A percentile compares a stretch with the other conserved stretches of the same genome.
Evolutionary conservation across 2,888 invertebrate genomes (phyloP).

Genomic region (Leucophenga montana): DNA sequence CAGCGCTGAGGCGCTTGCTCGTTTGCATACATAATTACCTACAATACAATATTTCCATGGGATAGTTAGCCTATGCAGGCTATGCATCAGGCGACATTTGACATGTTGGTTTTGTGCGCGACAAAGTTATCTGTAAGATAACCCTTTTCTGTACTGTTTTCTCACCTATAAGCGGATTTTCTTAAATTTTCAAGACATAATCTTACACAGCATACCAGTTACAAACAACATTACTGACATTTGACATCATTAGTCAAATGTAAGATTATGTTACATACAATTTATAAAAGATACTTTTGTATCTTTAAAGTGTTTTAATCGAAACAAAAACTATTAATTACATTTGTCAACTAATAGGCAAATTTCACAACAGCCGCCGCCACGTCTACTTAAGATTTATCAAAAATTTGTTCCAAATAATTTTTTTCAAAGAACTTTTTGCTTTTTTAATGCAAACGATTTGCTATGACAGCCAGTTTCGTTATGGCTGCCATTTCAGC

Average conservation of each 20-base stretch:
- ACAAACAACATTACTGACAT: slow-evolving; percentile 33
- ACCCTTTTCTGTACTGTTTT: not conserved
- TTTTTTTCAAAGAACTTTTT: not conserved
- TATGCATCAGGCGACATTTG: slow-evolving; percentile 57
- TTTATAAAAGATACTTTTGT: not conserved
- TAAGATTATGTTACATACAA: slow-evolving; percentile 46
- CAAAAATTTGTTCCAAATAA: slow-evolving; percentile 27
- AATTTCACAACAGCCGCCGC: not conserved
- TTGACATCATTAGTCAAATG: slow-evolving; percentile 64
- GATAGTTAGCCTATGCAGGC: no score
- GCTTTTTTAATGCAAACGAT: slow-evolving; percentile 6
- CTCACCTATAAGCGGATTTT: slow-evolving; percentile 21
- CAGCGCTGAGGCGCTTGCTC: slow-evolving; percentile 42
- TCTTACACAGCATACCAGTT: slow-evolving; percentile 3
- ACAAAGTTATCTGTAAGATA: not conserved
- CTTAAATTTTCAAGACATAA: not conserved
- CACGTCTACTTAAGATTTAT: slow-evolving; percentile 21
- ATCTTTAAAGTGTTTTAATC: slow-evolving; percentile 13
- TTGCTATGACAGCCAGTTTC: slow-evolving; percentile 22
- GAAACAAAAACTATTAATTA: slow-evolving; percentile 16
- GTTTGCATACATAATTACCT: slow-evolving; percentile 64
- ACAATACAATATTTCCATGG: not conserved
- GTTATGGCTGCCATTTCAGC: slow-evolving; percentile 15
- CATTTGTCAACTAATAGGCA: no score
- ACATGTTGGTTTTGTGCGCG: slow-evolving; percentile 56